Conservation (phyloP, 2,888 invertebrate species). For the Eristalis tenax region DNA sequence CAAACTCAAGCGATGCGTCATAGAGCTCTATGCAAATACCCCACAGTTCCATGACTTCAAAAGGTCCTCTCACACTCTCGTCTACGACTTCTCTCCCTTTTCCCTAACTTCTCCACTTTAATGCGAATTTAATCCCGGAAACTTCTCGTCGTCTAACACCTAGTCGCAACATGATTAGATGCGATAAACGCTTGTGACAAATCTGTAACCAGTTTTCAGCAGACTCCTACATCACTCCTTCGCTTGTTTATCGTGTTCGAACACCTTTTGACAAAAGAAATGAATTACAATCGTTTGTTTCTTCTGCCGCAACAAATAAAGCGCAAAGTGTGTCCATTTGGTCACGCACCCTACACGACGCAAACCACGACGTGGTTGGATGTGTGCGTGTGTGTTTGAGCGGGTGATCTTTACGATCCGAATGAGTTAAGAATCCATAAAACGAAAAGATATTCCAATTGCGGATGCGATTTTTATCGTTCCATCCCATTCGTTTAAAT, state of each 20-base stretch:
- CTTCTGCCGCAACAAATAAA: constrained; percentile 14
- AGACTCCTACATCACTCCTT: neutral
- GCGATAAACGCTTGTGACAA: neutral
- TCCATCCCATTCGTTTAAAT: constrained; percentile 50
- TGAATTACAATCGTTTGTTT: constrained; percentile 1
- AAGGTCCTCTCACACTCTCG: neutral
- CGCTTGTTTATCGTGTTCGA: neutral
- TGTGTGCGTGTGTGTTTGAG: neutral
- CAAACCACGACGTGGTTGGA: neutral
- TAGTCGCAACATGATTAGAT: neutral
- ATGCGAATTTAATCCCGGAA: neutral
- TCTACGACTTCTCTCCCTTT: neutral
- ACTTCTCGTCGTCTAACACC: neutral
- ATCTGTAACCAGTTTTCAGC: neutral
- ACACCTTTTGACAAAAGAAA: neutral
- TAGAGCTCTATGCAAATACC: no score
- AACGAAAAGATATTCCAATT: constrained; percentile 37
- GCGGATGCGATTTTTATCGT: constrained; percentile 54
- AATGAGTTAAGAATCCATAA: constrained; percentile 45
- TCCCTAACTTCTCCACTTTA: neutral
- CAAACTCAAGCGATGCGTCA: neutral
- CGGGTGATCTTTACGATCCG: constrained; percentile 34
- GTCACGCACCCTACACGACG: constrained; percentile 20
- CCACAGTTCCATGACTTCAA: neutral
- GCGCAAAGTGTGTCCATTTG: constrained; percentile 48